These are phyloP conservation scores for Melanotaenia nigrans DNA, from an alignment of 2,797 vertebrate genomes.

Conservation along the genomic window DNA sequence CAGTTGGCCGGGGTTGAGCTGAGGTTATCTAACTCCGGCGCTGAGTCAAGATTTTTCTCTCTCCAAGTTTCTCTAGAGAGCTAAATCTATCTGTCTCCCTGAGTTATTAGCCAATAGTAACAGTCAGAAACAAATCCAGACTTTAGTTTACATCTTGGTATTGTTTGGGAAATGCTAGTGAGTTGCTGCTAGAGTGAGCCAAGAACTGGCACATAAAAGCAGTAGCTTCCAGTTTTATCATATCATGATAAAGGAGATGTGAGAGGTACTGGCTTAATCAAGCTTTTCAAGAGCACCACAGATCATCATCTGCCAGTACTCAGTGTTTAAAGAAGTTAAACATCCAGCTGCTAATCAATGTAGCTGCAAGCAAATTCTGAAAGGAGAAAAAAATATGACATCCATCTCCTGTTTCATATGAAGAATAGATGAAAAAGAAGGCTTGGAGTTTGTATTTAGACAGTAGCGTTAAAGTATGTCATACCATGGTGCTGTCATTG, in stretches of 20 bases:
- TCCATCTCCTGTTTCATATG: too few species aligned
- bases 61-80: slow-evolving; percentile 37
- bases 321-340: not conserved
- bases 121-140: not conserved
- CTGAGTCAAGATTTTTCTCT: slow-evolving; percentile 45
- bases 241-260: too few species aligned
- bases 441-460: not conserved
- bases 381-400: too few species aligned
- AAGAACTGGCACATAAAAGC: too few species aligned
- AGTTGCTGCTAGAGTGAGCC: too few species aligned
- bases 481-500: not conserved
- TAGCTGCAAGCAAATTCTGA: too few species aligned
- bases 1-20: slow-evolving; percentile 65
- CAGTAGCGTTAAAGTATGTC: not conserved
- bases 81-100: slow-evolving; percentile 40
- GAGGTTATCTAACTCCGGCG: slow-evolving; percentile 68
- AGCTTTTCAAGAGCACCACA: not conserved
- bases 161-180: too few species aligned
- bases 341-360: too few species aligned
- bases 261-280: too few species aligned
- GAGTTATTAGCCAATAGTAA: slow-evolving; percentile 3
- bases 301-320: not conserved
- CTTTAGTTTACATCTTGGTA: not conserved
- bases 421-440: not conserved
- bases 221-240: too few species aligned